phyloP scores from a whole-genome alignment of 2,113 vertebrate species.

The Dipodomys merriami region DNA sequence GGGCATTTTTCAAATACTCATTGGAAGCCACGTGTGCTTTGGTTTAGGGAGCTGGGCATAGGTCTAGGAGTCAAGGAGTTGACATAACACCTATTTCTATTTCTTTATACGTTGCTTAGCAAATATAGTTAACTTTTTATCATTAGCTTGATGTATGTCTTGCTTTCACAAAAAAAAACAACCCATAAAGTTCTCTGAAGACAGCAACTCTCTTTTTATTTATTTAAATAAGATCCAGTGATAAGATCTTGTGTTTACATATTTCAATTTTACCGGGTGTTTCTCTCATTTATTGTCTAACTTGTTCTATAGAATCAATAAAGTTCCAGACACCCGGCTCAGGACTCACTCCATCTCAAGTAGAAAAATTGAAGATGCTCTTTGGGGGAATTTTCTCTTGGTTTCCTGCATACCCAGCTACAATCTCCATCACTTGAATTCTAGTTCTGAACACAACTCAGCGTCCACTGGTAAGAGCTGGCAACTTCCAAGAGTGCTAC shows the following conservation, averaged over 20 bases:
- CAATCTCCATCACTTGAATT: constrained; percentile 7
- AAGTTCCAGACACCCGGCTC: neutral
- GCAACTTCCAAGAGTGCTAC: neutral
- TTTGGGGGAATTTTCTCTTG: neutral
- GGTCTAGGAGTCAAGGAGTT: neutral
- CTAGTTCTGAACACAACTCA: neutral
- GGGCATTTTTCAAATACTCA: neutral
- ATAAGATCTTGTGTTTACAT: constrained; percentile 40
- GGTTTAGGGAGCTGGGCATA: neutral
- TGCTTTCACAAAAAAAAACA: neutral
- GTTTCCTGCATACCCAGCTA: neutral
- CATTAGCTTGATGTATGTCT: neutral
- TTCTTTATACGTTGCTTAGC: constrained; percentile 36
- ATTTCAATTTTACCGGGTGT: constrained; percentile 31
- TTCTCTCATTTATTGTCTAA: constrained; percentile 30
- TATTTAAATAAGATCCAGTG: constrained; percentile 48
- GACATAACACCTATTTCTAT: constrained; percentile 22
- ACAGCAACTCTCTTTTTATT: neutral
- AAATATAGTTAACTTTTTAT: constrained; percentile 48
- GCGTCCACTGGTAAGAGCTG: neutral
- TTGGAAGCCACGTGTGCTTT: neutral
- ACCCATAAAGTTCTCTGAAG: constrained; percentile 10
- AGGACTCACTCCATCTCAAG: neutral
- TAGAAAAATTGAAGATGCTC: constrained; percentile 21
- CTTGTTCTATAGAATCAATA: constrained; percentile 7